Conservation (phyloP, 1,140 invertebrate genomes). For the Planococcus citri region DNA sequence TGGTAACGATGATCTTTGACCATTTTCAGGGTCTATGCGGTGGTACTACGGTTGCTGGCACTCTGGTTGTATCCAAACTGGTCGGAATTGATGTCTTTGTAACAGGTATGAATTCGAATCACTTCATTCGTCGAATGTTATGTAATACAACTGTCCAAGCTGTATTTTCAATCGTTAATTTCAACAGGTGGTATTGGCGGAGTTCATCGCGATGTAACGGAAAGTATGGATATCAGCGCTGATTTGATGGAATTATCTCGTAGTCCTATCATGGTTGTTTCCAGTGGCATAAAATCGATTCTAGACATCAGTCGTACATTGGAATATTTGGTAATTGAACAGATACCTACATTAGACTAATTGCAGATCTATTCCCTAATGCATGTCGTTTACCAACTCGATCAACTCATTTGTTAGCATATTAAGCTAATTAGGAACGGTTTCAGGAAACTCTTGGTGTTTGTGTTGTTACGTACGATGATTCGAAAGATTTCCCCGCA, state of each 20-base stretch:
- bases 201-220: slow-evolving; percentile 78
- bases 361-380: neutral
- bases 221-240: slow-evolving; percentile 83
- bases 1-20: neutral
- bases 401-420: neutral
- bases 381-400: neutral
- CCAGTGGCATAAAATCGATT: slow-evolving; percentile 94
- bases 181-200: slow-evolving; percentile 66
- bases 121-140: too few relatives aligned
- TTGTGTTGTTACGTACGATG: slow-evolving; percentile 64
- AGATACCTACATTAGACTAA: too few relatives aligned
- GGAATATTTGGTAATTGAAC: slow-evolving; percentile 72
- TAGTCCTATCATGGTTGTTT: slow-evolving; percentile 79
- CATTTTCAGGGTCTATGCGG: slow-evolving; percentile 51
- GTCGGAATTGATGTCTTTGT: slow-evolving; percentile 86
- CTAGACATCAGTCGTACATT: slow-evolving; percentile 87
- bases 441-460: slow-evolving; percentile 85
- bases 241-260: slow-evolving; percentile 83
- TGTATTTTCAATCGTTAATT: neutral
- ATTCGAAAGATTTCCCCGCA: slow-evolving; percentile 59
- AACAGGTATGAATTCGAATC: slow-evolving; percentile 61
- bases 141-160: too few relatives aligned
- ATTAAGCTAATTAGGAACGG: too few relatives aligned
- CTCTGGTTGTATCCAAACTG: slow-evolving; percentile 68
- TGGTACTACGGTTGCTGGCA: slow-evolving; percentile 93